These are phyloP conservation scores for Castor canadensis DNA, from an alignment of 2,113 vertebrate species.

Conservation along the genomic window DNA sequence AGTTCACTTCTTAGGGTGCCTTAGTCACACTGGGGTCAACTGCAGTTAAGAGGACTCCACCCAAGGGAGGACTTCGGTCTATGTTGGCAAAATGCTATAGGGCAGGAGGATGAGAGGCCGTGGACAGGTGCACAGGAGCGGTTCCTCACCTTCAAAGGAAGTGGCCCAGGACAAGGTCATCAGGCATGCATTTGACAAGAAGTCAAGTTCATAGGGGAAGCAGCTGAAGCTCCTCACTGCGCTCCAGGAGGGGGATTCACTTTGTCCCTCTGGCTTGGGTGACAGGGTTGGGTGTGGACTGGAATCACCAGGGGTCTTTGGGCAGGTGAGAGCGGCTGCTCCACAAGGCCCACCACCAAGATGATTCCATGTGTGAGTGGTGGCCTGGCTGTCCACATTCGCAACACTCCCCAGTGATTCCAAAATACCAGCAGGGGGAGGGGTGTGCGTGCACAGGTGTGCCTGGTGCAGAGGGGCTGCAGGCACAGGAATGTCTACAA, in stretches of 20 bases:
- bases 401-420: background rate
- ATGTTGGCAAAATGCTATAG: accelerated
- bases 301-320: background rate
- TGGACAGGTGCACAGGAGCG: accelerated
- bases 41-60: background rate
- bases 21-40: accelerated
- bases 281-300: too few species aligned
- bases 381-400: accelerated
- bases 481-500: accelerated
- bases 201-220: background rate
- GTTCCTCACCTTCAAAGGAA: background rate
- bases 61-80: background rate
- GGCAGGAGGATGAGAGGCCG: background rate
- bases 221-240: accelerated
- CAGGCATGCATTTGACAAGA: background rate
- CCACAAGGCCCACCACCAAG: background rate
- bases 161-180: accelerated
- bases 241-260: background rate
- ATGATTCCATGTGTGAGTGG: accelerated
- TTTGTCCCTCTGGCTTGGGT: background rate
- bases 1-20: too few species aligned
- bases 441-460: too few species aligned
- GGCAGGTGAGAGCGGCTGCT: background rate
- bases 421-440: background rate
- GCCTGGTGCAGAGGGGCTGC: accelerated